Conservation (phyloP, 2,888 invertebrate species). For the Amblyteles armatorius region DNA sequence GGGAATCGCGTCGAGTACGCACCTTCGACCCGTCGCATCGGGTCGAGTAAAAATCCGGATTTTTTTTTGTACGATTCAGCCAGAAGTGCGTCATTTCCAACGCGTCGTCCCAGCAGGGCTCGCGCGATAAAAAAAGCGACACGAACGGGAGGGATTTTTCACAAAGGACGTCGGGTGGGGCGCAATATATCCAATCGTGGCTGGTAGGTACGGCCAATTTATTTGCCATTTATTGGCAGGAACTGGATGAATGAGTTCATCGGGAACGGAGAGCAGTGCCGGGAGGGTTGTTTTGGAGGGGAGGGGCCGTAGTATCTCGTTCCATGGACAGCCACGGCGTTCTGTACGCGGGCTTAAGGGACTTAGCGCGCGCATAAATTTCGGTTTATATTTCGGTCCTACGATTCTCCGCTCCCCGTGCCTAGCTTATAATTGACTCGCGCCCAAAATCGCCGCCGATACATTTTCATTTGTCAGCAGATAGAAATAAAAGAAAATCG, state of each 20-base stretch:
- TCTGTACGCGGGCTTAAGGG: slow-evolving; percentile 46
- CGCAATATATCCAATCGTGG: slow-evolving; percentile 72
- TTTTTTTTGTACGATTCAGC: slow-evolving; percentile 7
- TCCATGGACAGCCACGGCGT: slow-evolving; percentile 12
- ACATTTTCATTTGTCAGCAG: slow-evolving; percentile 15
- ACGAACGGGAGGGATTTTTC: slow-evolving; percentile 7
- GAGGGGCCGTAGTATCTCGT: slow-evolving; percentile 8
- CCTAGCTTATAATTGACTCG: slow-evolving; percentile 15
- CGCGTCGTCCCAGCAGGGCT: slow-evolving; percentile 28
- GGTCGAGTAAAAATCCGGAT: slow-evolving; percentile 2
- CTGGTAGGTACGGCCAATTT: slow-evolving; percentile 75
- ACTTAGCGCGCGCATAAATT: slow-evolving; percentile 49
- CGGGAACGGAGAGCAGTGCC: slow-evolving; percentile 53
- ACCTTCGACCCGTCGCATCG: neutral
- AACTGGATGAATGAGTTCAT: slow-evolving; percentile 78
- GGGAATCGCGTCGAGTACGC: neutral
- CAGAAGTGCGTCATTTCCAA: slow-evolving; percentile 35
- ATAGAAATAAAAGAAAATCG: neutral
- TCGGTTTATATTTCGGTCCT: slow-evolving; percentile 42
- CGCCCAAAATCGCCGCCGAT: neutral
- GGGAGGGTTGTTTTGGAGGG: slow-evolving; percentile 22
- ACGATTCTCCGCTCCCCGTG: slow-evolving; percentile 21
- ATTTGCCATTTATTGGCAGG: slow-evolving; percentile 81
- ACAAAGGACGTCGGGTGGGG: slow-evolving; percentile 43
- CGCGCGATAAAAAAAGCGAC: slow-evolving; percentile 26